phyloP scores from a whole-genome alignment of 2,888 invertebrate species.

The Torymus texanus region DNA sequence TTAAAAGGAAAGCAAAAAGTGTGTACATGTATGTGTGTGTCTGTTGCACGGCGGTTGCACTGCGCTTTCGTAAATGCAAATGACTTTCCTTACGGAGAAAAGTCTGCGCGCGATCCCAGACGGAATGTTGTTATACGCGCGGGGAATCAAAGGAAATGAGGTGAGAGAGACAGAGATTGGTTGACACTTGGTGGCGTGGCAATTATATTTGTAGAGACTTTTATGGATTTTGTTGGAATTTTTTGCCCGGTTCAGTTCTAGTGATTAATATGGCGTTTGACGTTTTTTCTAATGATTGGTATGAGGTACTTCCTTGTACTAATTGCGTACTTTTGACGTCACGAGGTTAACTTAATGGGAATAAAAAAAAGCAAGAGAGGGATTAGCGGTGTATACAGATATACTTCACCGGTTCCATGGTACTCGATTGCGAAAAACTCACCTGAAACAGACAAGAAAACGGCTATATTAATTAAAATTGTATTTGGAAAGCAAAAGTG shows the following conservation, averaged over 20 bases:
- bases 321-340: conserved; percentile 13
- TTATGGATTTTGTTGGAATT: too few species aligned
- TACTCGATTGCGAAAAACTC: conserved; percentile 5
- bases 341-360: conserved; percentile 5
- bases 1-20: conserved; percentile 32
- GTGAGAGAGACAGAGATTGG: conserved; percentile 10
- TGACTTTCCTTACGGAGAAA: conserved; percentile 33
- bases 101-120: background rate
- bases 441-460: conserved; percentile 49
- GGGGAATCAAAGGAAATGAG: conserved; percentile 27
- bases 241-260: too few species aligned
- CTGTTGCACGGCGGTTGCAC: background rate
- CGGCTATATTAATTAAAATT: background rate
- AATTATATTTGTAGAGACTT: conserved; percentile 10
- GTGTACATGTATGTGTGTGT: too few species aligned
- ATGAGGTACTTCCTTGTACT: too few species aligned
- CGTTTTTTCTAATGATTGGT: background rate
- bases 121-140: conserved; percentile 48
- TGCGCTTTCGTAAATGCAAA: conserved; percentile 54
- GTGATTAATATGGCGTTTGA: background rate
- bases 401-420: background rate
- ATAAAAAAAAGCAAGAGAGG: background rate
- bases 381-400: background rate
- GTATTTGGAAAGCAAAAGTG: background rate
- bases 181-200: conserved; percentile 33